phyloP scores from a whole-genome alignment of 2,113 vertebrate species.

The Larimichthys crocea region DNA sequence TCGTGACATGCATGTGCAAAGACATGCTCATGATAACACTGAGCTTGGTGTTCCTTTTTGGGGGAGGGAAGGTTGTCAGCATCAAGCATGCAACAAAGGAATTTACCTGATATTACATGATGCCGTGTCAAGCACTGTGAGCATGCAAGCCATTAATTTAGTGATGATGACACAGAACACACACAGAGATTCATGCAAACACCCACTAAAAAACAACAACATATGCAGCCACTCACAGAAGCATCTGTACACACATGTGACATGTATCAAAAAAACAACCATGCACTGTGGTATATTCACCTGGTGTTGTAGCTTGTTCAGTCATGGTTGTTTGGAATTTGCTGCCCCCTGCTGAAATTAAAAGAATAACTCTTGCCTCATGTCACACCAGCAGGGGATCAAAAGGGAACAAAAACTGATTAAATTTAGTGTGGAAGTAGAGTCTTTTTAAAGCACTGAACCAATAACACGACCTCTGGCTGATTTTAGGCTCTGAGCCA shows the following conservation, averaged over 20 bases:
- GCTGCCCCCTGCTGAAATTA: conserved; percentile 79
- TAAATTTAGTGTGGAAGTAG: conserved; percentile 2
- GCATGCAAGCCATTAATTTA: conserved; percentile 16
- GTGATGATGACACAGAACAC: conserved; percentile 2
- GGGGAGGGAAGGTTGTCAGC: background rate
- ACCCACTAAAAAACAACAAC: background rate
- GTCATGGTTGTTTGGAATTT: conserved; percentile 63
- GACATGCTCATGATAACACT: background rate
- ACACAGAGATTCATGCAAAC: conserved; percentile 8
- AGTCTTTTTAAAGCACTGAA: conserved; percentile 10
- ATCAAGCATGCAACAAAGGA: conserved; percentile 1
- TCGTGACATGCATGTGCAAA: conserved; percentile 13
- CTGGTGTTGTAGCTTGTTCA: conserved; percentile 24
- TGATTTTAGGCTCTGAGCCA: conserved; percentile 12
- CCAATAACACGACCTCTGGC: conserved; percentile 1
- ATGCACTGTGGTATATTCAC: conserved; percentile 8
- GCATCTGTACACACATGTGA: background rate
- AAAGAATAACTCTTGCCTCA: conserved; percentile 29
- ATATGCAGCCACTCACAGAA: background rate
- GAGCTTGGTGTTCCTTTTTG: conserved; percentile 1
- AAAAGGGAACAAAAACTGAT: conserved; percentile 18
- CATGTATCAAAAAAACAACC: background rate
- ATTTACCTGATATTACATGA: conserved; percentile 20
- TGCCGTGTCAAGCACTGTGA: conserved; percentile 18
- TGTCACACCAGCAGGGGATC: conserved; percentile 24